phyloP scores from a whole-genome alignment of 2,797 vertebrate species.

The Sorex maritimensis region DNA sequence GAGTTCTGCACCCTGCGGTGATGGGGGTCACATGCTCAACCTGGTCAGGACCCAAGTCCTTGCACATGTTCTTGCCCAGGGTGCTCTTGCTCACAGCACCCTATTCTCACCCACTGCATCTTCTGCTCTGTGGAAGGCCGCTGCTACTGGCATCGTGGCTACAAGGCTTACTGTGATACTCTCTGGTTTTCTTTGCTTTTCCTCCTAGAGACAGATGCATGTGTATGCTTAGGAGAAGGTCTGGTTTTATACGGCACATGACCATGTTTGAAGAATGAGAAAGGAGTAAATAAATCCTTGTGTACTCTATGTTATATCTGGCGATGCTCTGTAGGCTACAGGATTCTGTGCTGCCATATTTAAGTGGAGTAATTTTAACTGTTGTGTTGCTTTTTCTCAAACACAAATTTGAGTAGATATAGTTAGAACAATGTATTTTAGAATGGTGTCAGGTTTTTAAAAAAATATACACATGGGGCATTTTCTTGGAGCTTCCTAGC shows the following conservation, averaged over 20 bases:
- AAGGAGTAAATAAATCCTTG: constrained; percentile 9
- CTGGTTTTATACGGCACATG: constrained; percentile 1
- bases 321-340: not conserved
- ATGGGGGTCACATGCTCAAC: too few species aligned
- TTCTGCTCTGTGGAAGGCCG: not conserved
- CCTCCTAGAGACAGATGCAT: not conserved
- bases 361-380: not conserved
- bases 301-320: not conserved
- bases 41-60: too few species aligned
- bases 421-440: constrained; percentile 33
- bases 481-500: constrained; percentile 35
- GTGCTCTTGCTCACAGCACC: not conserved
- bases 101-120: not conserved
- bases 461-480: not conserved
- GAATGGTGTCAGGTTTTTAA: not conserved
- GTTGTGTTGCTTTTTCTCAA: constrained; percentile 9
- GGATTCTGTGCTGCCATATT: constrained; percentile 5
- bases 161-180: not conserved
- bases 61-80: too few species aligned
- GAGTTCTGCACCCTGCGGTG: too few species aligned
- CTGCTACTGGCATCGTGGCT: not conserved
- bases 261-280: constrained; percentile 9
- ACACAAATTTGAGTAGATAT: not conserved
- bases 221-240: not conserved
- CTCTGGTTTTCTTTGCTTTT: constrained; percentile 38